Percentiles rank a stretch among this genome's conserved stretches.
These are phyloP conservation scores for Xenopus petersii DNA, from an alignment of 2,797 vertebrate genomes.

Conservation along the genomic window DNA sequence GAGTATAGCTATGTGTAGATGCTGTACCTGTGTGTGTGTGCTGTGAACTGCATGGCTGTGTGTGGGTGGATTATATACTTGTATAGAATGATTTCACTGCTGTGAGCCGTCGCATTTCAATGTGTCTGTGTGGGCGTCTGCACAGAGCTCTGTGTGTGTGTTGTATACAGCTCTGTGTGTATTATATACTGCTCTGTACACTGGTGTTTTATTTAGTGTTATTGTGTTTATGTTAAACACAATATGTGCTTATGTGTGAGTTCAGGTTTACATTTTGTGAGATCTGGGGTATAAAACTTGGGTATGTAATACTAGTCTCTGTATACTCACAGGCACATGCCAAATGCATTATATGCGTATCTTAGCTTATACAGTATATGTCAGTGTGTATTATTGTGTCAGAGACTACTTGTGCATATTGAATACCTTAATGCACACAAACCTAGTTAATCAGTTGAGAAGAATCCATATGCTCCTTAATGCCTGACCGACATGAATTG, in stretches of 20 bases:
- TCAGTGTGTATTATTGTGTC: not conserved
- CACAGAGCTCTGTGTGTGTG: slow-evolving; percentile 40
- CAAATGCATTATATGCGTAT: not conserved
- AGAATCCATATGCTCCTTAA: slow-evolving; percentile 11
- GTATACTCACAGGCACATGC: not conserved
- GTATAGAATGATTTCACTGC: slow-evolving; percentile 46
- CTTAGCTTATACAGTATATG: not conserved
- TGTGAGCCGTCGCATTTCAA: slow-evolving; percentile 42
- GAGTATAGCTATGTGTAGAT: slow-evolving; percentile 2
- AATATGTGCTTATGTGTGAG: not conserved
- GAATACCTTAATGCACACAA: not conserved
- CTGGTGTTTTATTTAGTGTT: not conserved
- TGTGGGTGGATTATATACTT: slow-evolving; percentile 57
- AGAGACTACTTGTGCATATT: not conserved
- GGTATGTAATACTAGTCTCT: no score
- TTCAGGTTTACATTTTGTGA: no score
- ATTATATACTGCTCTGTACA: not conserved
- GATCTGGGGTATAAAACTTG: no score
- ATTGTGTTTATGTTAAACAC: not conserved
- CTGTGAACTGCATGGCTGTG: slow-evolving; percentile 53
- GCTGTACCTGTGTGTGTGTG: slow-evolving; percentile 25
- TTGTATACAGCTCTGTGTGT: slow-evolving; percentile 32
- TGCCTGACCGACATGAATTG: slow-evolving; percentile 18
- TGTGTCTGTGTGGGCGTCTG: slow-evolving; percentile 47
- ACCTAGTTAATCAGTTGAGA: slow-evolving; percentile 2